Evolutionary conservation across 2,113 vertebrate species (phyloP).

Genomic region (Xiphias gladius): DNA sequence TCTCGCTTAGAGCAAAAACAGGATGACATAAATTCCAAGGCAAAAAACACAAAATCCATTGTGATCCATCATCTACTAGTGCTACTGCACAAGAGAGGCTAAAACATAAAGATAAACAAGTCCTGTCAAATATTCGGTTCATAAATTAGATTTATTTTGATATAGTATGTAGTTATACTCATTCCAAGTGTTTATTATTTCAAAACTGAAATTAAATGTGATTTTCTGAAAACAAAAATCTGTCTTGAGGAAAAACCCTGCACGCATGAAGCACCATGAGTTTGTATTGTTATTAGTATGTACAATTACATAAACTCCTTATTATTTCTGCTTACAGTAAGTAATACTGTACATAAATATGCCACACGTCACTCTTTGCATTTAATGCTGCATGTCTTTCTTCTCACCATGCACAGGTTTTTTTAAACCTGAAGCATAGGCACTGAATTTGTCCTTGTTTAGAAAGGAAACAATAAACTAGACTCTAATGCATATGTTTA

Average conservation of each 20-base stretch:
- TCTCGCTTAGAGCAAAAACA: slow-evolving; percentile 41
- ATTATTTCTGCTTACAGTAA: slow-evolving; percentile 61
- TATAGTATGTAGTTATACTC: slow-evolving; percentile 55
- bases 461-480: slow-evolving; percentile 8
- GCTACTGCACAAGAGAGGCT: not conserved
- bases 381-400: slow-evolving; percentile 32
- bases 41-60: slow-evolving; percentile 39
- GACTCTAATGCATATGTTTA: slow-evolving; percentile 2
- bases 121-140: slow-evolving; percentile 15
- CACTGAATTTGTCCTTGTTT: slow-evolving; percentile 58
- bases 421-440: slow-evolving; percentile 58
- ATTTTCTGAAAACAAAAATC: slow-evolving; percentile 54
- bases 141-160: slow-evolving; percentile 77
- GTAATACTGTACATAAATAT: slow-evolving; percentile 63
- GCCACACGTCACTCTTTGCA: slow-evolving; percentile 43
- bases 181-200: slow-evolving; percentile 52
- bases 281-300: slow-evolving; percentile 47
- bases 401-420: slow-evolving; percentile 44
- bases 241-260: slow-evolving; percentile 61
- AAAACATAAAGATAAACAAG: not conserved
- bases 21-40: slow-evolving; percentile 42
- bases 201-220: slow-evolving; percentile 48
- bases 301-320: slow-evolving; percentile 55
- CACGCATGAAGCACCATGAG: slow-evolving; percentile 73
- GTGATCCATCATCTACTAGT: slow-evolving; percentile 17